These are phyloP conservation scores for Melanophora roralis DNA, from an alignment of 2,888 invertebrate species.

Conservation along the genomic window DNA sequence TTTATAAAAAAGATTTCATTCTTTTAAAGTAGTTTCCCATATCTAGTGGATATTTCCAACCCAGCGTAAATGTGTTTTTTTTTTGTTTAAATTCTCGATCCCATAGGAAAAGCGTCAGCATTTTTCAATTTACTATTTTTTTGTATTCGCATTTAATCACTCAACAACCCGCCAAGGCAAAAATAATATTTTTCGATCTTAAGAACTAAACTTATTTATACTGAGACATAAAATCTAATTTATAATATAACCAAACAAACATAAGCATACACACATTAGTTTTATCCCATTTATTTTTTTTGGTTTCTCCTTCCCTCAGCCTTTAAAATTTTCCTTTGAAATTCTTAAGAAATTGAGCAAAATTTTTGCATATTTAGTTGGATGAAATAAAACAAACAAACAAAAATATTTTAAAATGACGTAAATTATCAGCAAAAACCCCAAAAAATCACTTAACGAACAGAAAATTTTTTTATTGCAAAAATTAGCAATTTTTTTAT, in stretches of 20 bases:
- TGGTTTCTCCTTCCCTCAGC: not conserved
- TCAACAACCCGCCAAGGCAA: constrained; percentile 24
- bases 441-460: constrained; percentile 33
- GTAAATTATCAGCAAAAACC: constrained; percentile 41
- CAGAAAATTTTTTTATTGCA: constrained; percentile 51
- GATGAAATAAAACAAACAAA: constrained; percentile 32
- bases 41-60: not conserved
- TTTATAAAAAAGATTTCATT: not conserved
- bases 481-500: too few relatives aligned
- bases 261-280: too few relatives aligned
- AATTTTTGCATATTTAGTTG: constrained; percentile 6
- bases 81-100: not conserved
- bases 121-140: constrained; percentile 14
- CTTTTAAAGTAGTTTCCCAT: not conserved
- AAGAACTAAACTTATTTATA: constrained; percentile 19
- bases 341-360: constrained; percentile 27
- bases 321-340: constrained; percentile 1
- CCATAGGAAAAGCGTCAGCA: constrained; percentile 45
- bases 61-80: not conserved
- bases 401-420: constrained; percentile 26
- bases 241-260: not conserved
- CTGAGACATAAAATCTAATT: constrained; percentile 10
- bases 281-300: constrained; percentile 24
- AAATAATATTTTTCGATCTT: constrained; percentile 15
- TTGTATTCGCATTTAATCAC: constrained; percentile 39